Evolutionary conservation across 2,113 vertebrate genomes (phyloP), one percentile per base, ranked within the genome.

Genomic region (Zootoca vivipara): DNA sequence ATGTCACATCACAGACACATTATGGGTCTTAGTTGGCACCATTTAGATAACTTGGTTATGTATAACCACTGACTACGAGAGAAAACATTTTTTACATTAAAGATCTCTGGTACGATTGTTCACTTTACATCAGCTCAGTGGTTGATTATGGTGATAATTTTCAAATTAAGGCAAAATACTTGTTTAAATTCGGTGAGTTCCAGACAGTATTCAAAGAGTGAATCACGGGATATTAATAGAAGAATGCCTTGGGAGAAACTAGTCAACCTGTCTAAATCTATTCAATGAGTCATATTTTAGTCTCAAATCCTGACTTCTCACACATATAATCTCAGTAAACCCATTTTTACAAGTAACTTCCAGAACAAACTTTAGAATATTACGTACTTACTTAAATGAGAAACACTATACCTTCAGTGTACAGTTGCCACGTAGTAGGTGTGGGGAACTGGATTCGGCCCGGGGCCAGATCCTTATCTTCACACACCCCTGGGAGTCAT

Each of bases 131-230:
- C 93, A 1, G 0, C 69, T 95, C 89, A 86, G 70, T 89, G 72
- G 33, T 35, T 93, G 72, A 78, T 89, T 93, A 92, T 0, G 0
- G 64, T 90, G 91, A 67, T 89, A 90, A 95, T 95, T 93, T 94
- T 86, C 91, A 52, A 79, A 93, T 92, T 94, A 93, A 94, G 72
- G 90, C 46, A 64, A 92, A 94, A 93, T 90, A 89, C 78, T 92
- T 92, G 80, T 93, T 93, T 93, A 91, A 94, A 92, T 94, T 91
- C 83, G 80, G 58, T 90, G 77, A 79, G 80, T 95, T 92, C 56
- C 69, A 91, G 83, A 83, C 78, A 90, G 33, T 67, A 64, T 91
- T 92, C 40, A 89, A 77, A 78, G 73, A 85, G 40, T 93, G 90
- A 92, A 81, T 95, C 89, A 92, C 38, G 89, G 82, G 85, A 83